Evolutionary conservation across 2,113 vertebrate genomes (phyloP).

Genomic region (Lepus europaeus): DNA sequence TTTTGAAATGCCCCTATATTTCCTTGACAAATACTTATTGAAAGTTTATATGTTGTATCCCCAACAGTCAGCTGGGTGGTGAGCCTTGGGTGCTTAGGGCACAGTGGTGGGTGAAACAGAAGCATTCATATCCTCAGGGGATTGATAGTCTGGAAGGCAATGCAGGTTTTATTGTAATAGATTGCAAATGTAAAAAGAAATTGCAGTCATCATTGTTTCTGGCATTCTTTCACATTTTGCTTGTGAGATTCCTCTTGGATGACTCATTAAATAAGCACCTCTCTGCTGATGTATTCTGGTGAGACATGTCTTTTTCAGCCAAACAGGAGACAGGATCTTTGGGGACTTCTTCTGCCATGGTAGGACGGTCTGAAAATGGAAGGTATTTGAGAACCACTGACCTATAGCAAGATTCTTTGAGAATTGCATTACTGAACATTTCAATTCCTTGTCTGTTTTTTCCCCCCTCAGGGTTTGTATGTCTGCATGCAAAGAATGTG

Average conservation of each 20-base stretch:
- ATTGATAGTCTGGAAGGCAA: background rate
- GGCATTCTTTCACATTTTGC: constrained; percentile 29
- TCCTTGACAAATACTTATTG: background rate
- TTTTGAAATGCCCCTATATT: background rate
- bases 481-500: constrained; percentile 31
- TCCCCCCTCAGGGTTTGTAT: background rate
- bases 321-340: constrained; percentile 38
- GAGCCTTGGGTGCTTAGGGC: background rate
- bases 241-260: constrained; percentile 23
- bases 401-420: constrained; percentile 59
- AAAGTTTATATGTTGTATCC: background rate
- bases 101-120: background rate
- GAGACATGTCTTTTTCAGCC: constrained; percentile 47
- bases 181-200: background rate
- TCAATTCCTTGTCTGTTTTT: constrained; percentile 25
- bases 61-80: background rate
- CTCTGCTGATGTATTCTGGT: constrained; percentile 39
- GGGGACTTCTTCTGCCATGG: constrained; percentile 11
- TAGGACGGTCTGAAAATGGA: constrained; percentile 56
- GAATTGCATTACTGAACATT: constrained; percentile 54
- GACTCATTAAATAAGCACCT: constrained; percentile 48
- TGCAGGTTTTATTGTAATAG: background rate
- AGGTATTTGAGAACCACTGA: constrained; percentile 74
- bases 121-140: background rate
- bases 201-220: constrained; percentile 5